These are phyloP conservation scores for Chloroclysta siterata DNA, from an alignment of 2,888 invertebrate genomes.

Conservation along the genomic window DNA sequence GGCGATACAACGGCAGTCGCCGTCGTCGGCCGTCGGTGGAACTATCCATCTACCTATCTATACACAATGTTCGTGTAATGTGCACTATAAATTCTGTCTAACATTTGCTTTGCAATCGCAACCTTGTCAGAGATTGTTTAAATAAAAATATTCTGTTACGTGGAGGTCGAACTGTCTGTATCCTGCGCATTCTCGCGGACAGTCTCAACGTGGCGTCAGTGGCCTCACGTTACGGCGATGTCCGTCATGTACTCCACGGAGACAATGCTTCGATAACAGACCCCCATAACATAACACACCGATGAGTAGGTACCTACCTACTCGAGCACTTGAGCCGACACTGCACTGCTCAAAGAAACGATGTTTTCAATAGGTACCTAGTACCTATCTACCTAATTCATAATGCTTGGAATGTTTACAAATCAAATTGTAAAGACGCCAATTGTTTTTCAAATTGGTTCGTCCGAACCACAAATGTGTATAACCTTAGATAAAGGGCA, in stretches of 20 bases:
- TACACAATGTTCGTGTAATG: slow-evolving; percentile 22
- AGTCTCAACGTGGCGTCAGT: too few relatives aligned
- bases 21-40: too few relatives aligned
- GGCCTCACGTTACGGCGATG: not conserved
- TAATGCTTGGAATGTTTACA: slow-evolving; percentile 1
- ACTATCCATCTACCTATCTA: not conserved
- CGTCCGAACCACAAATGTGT: too few relatives aligned
- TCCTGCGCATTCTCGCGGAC: not conserved
- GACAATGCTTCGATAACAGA: slow-evolving; percentile 14
- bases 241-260: slow-evolving; percentile 11
- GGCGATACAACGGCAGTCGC: too few relatives aligned
- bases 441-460: not conserved
- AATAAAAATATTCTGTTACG: not conserved
- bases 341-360: not conserved
- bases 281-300: slow-evolving; percentile 5
- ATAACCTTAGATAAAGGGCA: too few relatives aligned
- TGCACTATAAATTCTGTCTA: slow-evolving; percentile 20
- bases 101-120: slow-evolving; percentile 15
- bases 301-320: too few relatives aligned
- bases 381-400: too few relatives aligned
- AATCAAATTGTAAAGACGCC: slow-evolving; percentile 2
- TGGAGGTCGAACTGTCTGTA: not conserved
- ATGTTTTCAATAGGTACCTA: not conserved
- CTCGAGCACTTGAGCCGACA: not conserved
- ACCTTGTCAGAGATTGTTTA: slow-evolving; percentile 16